Evolutionary conservation across 2,113 vertebrate species (phyloP).

Genomic region (Cheirogaleus medius): DNA sequence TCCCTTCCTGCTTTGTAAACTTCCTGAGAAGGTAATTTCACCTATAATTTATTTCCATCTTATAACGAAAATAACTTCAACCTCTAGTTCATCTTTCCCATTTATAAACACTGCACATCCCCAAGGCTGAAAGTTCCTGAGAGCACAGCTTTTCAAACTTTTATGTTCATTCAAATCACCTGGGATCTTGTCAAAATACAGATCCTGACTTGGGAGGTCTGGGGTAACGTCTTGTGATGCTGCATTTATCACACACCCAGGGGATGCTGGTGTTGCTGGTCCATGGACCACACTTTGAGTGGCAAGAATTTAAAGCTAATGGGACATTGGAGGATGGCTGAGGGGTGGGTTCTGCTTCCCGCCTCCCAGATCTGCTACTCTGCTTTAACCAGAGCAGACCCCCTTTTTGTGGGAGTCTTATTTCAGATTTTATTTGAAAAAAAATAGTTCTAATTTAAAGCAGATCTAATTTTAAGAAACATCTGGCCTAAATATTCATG

Average conservation of each 20-base stretch:
- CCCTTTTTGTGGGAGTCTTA: neutral
- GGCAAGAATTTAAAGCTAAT: neutral
- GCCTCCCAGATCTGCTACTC: neutral
- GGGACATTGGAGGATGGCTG: neutral
- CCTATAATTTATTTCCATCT: neutral
- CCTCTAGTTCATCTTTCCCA: neutral
- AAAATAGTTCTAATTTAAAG: neutral
- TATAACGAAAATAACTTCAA: neutral
- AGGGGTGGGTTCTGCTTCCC: neutral
- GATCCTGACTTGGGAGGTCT: neutral
- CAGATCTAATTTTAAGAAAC: neutral
- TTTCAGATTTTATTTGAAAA: neutral
- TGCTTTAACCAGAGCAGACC: neutral
- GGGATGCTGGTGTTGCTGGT: neutral
- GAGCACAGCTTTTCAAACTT: neutral
- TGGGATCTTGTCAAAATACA: neutral
- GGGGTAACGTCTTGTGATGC: neutral
- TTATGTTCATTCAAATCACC: neutral
- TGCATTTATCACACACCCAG: fast-evolving
- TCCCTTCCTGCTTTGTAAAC: neutral
- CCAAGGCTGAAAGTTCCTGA: neutral
- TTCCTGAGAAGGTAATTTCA: neutral
- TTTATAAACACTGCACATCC: neutral
- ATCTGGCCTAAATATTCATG: neutral
- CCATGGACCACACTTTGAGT: fast-evolving